These are phyloP conservation scores for Sapayoa aenigma DNA, from an alignment of 2,113 vertebrate genomes.

Conservation along the genomic window DNA sequence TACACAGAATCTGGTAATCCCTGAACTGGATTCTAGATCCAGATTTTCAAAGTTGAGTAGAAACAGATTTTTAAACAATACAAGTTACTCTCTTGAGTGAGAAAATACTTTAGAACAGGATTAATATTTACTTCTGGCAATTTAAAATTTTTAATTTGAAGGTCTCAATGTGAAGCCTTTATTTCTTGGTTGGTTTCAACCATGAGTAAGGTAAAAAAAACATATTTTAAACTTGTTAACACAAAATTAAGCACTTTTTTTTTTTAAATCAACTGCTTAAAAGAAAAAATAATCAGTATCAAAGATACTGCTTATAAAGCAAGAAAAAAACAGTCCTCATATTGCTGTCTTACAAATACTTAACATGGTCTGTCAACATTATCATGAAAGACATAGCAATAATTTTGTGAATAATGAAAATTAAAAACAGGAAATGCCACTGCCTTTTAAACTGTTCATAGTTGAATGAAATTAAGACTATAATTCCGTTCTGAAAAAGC, in stretches of 20 bases:
- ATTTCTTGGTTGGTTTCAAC: not conserved
- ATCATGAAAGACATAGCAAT: not conserved
- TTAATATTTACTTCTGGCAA: not conserved
- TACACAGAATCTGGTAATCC: not conserved
- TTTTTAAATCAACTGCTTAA: not conserved
- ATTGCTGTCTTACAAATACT: not conserved
- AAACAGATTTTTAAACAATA: not conserved
- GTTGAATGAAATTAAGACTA: not conserved
- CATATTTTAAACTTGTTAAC: fast-evolving
- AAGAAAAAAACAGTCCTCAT: not conserved
- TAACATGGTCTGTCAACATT: not conserved
- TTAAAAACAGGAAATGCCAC: not conserved
- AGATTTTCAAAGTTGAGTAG: not conserved
- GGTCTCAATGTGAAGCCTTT: not conserved
- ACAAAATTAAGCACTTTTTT: not conserved
- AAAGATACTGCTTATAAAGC: not conserved
- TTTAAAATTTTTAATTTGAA: not conserved
- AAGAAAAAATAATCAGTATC: not conserved
- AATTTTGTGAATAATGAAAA: not conserved
- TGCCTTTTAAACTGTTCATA: not conserved
- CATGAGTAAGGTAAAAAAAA: not conserved
- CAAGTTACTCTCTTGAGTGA: fast-evolving
- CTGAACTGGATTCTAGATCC: not conserved
- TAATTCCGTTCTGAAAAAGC: not conserved
- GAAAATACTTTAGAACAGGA: not conserved